phyloP scores from a whole-genome alignment of 1,140 invertebrate species.

The Andrena cerasifolii region DNA sequence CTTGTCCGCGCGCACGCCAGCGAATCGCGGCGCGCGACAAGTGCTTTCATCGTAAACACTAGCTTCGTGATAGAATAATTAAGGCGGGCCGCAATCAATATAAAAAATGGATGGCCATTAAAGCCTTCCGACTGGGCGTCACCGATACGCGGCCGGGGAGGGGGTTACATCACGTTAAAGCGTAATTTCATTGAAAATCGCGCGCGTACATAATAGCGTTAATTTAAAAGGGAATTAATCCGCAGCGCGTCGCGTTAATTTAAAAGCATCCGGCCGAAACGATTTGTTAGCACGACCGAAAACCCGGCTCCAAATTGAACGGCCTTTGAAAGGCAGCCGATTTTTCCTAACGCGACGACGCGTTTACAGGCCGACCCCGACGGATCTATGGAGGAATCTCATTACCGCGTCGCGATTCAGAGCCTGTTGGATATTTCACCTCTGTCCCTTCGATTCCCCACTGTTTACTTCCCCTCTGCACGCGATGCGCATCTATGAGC shows the following conservation, averaged over 20 bases:
- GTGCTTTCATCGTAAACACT: slow-evolving; percentile 67
- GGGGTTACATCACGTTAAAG: slow-evolving; percentile 65
- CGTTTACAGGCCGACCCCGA: slow-evolving; percentile 14
- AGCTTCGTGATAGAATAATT: slow-evolving; percentile 67
- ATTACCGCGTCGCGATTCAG: slow-evolving; percentile 1
- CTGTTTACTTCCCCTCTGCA: not conserved
- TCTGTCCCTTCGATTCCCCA: not conserved
- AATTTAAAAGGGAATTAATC: slow-evolving; percentile 71
- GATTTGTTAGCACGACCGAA: slow-evolving; percentile 58
- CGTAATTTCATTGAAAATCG: slow-evolving; percentile 70
- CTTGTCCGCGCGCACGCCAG: not conserved
- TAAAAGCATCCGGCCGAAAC: slow-evolving; percentile 67
- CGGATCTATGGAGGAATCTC: not conserved
- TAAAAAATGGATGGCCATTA: slow-evolving; percentile 65
- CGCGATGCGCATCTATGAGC: not conserved
- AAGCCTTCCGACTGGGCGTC: slow-evolving; percentile 58
- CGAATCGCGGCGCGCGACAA: slow-evolving; percentile 38
- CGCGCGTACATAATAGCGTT: slow-evolving; percentile 66
- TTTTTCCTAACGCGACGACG: slow-evolving; percentile 47
- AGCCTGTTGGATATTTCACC: not conserved
- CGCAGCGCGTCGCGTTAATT: slow-evolving; percentile 67
- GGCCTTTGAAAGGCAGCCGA: slow-evolving; percentile 52
- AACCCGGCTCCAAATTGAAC: slow-evolving; percentile 61
- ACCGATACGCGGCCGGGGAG: slow-evolving; percentile 60
- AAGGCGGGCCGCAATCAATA: slow-evolving; percentile 65